These are phyloP conservation scores for Pluvialis apricaria DNA, from an alignment of 2,113 vertebrate species.

Conservation along the genomic window DNA sequence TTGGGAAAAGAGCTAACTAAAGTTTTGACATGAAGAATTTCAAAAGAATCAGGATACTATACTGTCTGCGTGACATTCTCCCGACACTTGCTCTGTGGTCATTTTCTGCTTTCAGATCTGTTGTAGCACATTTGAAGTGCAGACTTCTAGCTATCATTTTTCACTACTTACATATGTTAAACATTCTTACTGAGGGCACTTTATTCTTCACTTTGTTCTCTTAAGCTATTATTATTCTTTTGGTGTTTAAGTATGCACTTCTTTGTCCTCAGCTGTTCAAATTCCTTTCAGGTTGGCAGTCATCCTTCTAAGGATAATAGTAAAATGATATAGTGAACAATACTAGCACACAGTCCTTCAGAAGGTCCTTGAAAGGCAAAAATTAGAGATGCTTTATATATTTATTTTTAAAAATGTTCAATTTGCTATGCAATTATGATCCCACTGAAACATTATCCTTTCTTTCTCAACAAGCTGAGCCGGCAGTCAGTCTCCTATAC, in stretches of 20 bases:
- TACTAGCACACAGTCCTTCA: background rate
- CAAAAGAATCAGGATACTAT: background rate
- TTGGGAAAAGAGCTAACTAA: background rate
- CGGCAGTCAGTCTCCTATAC: background rate
- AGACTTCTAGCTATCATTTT: conserved; percentile 8
- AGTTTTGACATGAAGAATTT: background rate
- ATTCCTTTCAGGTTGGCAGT: conserved; percentile 21
- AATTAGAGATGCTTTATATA: background rate
- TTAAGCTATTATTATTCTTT: conserved; percentile 24
- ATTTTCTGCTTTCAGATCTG: background rate
- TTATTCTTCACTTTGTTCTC: conserved; percentile 32
- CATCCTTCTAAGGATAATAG: background rate
- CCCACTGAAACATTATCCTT: background rate
- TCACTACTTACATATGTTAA: conserved; percentile 25
- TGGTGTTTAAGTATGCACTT: background rate
- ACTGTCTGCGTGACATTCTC: background rate
- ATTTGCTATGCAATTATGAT: background rate
- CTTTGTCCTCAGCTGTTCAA: conserved; percentile 22
- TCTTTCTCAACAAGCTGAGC: background rate
- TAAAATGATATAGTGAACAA: conserved; percentile 2
- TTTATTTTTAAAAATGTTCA: background rate
- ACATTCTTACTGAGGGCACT: background rate
- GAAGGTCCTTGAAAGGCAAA: background rate
- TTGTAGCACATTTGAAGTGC: background rate
- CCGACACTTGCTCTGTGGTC: background rate